Evolutionary conservation across 2,888 invertebrate species (phyloP), one percentile per base, ranked within the genome.

Genomic region (Tenodera sinensis): DNA sequence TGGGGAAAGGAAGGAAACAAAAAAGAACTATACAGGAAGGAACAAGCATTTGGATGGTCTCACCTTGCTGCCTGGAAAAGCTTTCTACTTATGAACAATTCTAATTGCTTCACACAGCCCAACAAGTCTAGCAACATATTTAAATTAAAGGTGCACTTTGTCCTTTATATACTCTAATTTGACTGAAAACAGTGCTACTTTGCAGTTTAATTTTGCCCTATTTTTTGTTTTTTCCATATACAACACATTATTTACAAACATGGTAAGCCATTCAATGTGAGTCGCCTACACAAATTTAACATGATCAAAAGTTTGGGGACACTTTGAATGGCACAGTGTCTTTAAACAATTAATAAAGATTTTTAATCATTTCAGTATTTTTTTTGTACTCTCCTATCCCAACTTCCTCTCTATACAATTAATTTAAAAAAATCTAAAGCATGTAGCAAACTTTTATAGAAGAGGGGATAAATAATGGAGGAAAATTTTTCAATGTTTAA

Each of bases 261-360:
- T 89, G 90, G 91, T 90, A 90, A 90, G 90, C 91, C 90, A 90
- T 90, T 91, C 90, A 89, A 90, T 90, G 90, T 90, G 89, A 91
- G 90, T 90, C 89, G 90, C 90, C 90, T 90, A 91, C 90, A 89
- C 89, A 88, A 89, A 89, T 83, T 87, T 87, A 87, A 87, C 87
- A 87, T 83, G 82, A 34, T 87, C 83, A 87, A 87, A 87, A 87
- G 81, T 87, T 83, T 82, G 87, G 87, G 86, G 83, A 82, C 81
- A 82, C 87, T 87, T 83, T 83, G 87, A 87, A 87, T 87, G 87
- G 87, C 83, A 83, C 81, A 87, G 87, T 87, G 87, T 87, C 87
- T 87, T 87, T 87, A 87, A 87, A 87, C 83, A 83, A 83, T 71
- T 87, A 83, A 82, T 87, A 87, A 34, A 87, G 83, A 87, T 87